These are phyloP conservation scores for Dicroscelio sp. DNA, from an alignment of 2,888 invertebrate species.

Conservation along the genomic window DNA sequence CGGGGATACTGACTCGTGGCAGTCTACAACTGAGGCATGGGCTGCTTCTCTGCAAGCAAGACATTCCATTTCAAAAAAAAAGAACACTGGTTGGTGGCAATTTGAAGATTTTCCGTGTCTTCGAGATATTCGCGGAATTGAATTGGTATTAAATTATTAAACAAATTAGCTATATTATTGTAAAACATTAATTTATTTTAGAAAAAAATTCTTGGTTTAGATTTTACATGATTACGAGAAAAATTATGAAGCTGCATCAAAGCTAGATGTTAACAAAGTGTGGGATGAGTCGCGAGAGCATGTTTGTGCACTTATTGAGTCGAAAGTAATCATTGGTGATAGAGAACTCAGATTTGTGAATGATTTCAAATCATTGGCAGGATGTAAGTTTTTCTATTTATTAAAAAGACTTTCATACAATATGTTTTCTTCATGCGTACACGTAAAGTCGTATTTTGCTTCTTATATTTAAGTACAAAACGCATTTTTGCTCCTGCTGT, in stretches of 20 bases:
- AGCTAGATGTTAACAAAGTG: not conserved
- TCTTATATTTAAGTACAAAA: too few relatives aligned
- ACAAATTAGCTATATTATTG: not conserved
- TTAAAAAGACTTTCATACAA: not conserved
- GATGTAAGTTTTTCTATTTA: not conserved
- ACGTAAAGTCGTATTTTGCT: too few relatives aligned
- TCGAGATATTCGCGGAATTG: slow-evolving; percentile 15
- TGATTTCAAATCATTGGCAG: not conserved
- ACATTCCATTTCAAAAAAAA: not conserved
- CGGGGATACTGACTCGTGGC: not conserved
- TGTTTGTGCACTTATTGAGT: not conserved
- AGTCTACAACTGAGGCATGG: not conserved
- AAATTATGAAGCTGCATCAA: not conserved
- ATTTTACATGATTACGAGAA: slow-evolving; percentile 31
- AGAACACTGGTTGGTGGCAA: slow-evolving; percentile 42
- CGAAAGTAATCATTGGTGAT: slow-evolving; percentile 17
- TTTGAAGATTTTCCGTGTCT: slow-evolving; percentile 45
- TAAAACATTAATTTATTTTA: not conserved
- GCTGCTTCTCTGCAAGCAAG: not conserved
- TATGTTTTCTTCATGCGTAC: too few relatives aligned
- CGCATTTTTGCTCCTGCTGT: too few relatives aligned
- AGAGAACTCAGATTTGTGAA: not conserved
- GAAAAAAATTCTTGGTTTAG: not conserved
- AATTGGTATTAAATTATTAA: slow-evolving; percentile 27
- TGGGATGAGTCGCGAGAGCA: slow-evolving; percentile 22